Percentiles rank a stretch among this genome's conserved stretches.
Evolutionary conservation across 1,140 invertebrate genomes (phyloP).

Genomic region (Temnothorax nylanderi): DNA sequence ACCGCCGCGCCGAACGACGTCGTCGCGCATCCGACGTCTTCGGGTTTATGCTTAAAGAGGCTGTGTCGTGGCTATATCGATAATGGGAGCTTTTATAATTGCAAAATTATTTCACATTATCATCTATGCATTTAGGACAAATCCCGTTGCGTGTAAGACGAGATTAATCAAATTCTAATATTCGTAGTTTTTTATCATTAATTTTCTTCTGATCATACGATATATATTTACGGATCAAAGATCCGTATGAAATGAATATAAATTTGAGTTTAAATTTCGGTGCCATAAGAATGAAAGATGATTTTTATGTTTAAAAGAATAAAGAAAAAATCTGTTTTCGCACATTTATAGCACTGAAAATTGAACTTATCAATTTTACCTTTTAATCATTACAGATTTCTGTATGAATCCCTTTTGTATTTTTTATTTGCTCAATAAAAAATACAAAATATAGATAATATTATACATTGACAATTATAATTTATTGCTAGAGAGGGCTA

Average conservation of each 20-base stretch:
- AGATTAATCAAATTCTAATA: neutral
- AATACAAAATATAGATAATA: neutral
- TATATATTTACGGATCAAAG: neutral
- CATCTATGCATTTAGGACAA: neutral
- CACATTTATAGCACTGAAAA: neutral
- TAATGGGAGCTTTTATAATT: neutral
- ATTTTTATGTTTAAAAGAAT: neutral
- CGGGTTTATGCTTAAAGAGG: conserved; percentile 60
- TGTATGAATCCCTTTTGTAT: neutral
- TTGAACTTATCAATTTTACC: neutral
- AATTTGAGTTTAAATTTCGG: neutral
- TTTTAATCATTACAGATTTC: neutral
- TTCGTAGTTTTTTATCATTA: conserved; percentile 7
- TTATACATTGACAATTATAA: neutral
- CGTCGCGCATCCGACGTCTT: conserved; percentile 43
- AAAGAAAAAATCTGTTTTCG: neutral
- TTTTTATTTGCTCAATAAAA: neutral
- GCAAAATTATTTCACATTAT: conserved; percentile 4
- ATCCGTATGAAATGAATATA: neutral
- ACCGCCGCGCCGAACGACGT: conserved; percentile 56
- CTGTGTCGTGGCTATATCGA: conserved; percentile 53
- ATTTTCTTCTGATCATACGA: neutral
- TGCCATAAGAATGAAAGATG: neutral
- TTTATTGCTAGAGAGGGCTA: neutral
- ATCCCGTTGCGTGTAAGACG: neutral